These are phyloP conservation scores for Zeugodacus cucurbitae DNA, from an alignment of 1,140 invertebrate species.

Conservation along the genomic window DNA sequence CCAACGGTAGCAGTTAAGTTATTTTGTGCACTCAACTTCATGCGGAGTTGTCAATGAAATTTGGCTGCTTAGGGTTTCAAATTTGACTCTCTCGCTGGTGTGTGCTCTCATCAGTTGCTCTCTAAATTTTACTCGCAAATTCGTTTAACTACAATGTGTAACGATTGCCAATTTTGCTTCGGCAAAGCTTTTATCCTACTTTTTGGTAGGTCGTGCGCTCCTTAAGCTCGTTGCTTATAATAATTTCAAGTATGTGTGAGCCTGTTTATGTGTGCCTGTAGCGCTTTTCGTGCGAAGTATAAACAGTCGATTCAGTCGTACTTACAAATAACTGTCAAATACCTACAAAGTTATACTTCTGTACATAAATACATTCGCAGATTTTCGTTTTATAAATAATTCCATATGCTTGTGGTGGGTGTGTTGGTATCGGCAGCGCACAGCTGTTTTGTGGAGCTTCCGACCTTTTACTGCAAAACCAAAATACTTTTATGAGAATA, in stretches of 20 bases:
- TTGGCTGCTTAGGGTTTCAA: background rate
- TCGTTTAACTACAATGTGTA: background rate
- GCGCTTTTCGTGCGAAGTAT: background rate
- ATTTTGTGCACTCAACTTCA: background rate
- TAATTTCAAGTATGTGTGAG: background rate
- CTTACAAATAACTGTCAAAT: background rate
- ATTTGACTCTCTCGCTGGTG: background rate
- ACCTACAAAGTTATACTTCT: background rate
- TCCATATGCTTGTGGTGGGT: background rate
- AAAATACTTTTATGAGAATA: no score
- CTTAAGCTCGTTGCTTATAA: background rate
- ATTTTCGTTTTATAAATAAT: background rate
- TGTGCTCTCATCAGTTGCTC: background rate
- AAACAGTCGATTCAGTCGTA: background rate
- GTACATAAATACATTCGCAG: background rate
- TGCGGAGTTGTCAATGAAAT: background rate
- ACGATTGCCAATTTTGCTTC: background rate
- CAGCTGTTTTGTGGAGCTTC: conserved; percentile 15
- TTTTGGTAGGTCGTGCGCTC: conserved; percentile 25
- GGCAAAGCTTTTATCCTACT: conserved; percentile 19
- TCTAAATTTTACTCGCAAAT: no score
- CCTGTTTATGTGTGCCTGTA: background rate
- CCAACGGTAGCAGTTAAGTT: background rate
- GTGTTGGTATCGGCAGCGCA: background rate
- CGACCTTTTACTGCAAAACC: background rate